Evolutionary conservation across 2,888 invertebrate species (phyloP).

Genomic region (Galerucella nymphaeae): DNA sequence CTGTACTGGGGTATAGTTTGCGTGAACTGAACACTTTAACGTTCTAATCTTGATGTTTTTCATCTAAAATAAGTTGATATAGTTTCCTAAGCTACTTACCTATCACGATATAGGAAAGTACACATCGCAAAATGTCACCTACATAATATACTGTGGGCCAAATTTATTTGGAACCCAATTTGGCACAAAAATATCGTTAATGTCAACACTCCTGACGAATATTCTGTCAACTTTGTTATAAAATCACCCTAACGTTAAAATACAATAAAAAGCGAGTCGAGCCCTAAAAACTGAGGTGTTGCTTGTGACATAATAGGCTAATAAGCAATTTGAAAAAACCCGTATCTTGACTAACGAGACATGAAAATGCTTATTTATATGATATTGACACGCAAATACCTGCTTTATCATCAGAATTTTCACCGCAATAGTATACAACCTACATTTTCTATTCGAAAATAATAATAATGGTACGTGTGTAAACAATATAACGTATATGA

Average conservation of each 20-base stretch:
- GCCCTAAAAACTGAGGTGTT: conserved; percentile 42
- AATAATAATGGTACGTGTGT: conserved; percentile 6
- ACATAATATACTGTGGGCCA: no score
- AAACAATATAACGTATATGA: background rate
- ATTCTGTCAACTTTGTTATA: background rate
- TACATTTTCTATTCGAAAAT: conserved; percentile 6
- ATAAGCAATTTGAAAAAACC: conserved; percentile 46
- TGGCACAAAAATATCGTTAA: no score
- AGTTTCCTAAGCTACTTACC: conserved; percentile 24
- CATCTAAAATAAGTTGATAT: conserved; percentile 10
- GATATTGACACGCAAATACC: conserved; percentile 42
- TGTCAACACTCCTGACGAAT: no score
- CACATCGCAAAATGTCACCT: background rate
- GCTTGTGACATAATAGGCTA: conserved; percentile 45
- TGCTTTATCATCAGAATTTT: conserved; percentile 35
- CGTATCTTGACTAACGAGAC: conserved; percentile 46
- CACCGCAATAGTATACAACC: conserved; percentile 1
- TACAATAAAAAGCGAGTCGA: conserved; percentile 35
- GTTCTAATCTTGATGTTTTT: conserved; percentile 16
- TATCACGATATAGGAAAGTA: conserved; percentile 20
- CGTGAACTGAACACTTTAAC: conserved; percentile 5
- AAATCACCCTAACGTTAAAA: conserved; percentile 15
- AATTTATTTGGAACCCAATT: no score
- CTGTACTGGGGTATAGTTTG: background rate
- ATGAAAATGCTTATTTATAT: conserved; percentile 47